Conservation (phyloP, 2,888 invertebrate genomes). For the Laothoe populi region DNA sequence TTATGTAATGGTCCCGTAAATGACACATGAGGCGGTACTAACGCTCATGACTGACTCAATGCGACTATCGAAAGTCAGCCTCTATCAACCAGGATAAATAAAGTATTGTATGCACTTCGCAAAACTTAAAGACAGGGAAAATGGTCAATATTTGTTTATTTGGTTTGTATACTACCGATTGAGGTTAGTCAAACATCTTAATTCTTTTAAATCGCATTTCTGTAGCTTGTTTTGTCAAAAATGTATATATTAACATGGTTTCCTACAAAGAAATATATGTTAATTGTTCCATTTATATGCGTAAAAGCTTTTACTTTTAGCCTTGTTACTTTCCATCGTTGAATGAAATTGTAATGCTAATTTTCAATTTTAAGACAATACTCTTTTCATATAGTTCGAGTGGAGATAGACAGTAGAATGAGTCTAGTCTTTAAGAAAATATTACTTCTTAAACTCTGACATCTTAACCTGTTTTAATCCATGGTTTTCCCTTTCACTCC, state of each 20-base stretch:
- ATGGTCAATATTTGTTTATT: conserved; percentile 15
- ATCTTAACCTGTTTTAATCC: no score
- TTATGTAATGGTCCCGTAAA: no score
- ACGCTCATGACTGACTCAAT: no score
- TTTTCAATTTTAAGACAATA: not conserved
- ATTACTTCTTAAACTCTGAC: no score
- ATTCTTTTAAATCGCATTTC: conserved; percentile 7
- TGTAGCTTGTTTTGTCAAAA: conserved; percentile 11
- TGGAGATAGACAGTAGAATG: no score
- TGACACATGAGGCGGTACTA: no score
- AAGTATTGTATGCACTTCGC: not conserved
- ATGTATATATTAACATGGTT: conserved; percentile 2
- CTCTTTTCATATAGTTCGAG: no score
- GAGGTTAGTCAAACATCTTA: conserved; percentile 15
- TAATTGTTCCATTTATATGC: conserved; percentile 9
- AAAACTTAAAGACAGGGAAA: not conserved
- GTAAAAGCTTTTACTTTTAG: conserved; percentile 14
- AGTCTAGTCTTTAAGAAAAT: no score
- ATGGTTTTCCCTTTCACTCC: no score
- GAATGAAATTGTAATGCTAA: not conserved
- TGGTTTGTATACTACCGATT: not conserved
- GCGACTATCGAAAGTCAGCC: no score
- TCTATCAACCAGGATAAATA: not conserved
- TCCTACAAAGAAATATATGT: conserved; percentile 6
- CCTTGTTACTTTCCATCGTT: not conserved